Conservation (phyloP, 2,888 invertebrate species). For the Octonoba sinensis region DNA sequence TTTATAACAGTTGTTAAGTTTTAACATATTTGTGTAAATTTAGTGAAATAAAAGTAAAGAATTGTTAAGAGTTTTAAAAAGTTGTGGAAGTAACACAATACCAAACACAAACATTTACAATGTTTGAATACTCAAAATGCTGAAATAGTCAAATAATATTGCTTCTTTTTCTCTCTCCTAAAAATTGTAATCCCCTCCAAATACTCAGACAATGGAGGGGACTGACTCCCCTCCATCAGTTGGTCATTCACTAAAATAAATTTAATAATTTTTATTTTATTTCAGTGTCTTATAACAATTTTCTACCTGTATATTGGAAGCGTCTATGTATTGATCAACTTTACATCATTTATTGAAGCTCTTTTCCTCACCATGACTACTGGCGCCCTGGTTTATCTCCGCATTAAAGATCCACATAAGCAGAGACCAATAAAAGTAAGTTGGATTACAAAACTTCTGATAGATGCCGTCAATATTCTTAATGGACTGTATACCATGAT, state of each 20-base stretch:
- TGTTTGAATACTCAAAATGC: no score
- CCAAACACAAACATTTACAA: no score
- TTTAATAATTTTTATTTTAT: slow-evolving; percentile 67
- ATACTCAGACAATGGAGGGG: background rate
- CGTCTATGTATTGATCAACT: slow-evolving; percentile 89
- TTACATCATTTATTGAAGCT: slow-evolving; percentile 91
- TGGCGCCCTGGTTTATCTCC: slow-evolving; percentile 85
- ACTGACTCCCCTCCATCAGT: no score
- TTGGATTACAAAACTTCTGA: background rate
- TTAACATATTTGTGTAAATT: no score
- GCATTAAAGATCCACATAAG: slow-evolving; percentile 81
- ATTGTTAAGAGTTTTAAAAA: no score
- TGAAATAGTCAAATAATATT: no score
- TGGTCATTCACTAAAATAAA: no score
- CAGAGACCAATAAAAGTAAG: slow-evolving; percentile 84
- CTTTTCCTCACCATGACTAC: slow-evolving; percentile 88
- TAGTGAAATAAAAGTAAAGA: no score
- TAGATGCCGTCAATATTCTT: no score
- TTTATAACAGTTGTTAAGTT: no score
- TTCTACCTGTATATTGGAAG: slow-evolving; percentile 84
- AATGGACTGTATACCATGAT: no score
- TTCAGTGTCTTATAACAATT: slow-evolving; percentile 87
- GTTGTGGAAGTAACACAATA: no score
- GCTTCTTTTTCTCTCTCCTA: background rate
- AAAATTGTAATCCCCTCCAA: background rate